A percentile compares a stretch with the other conserved stretches of the same genome.
Conservation (phyloP, 2,113 vertebrate genomes). For the Paramormyrops kingsleyae region DNA sequence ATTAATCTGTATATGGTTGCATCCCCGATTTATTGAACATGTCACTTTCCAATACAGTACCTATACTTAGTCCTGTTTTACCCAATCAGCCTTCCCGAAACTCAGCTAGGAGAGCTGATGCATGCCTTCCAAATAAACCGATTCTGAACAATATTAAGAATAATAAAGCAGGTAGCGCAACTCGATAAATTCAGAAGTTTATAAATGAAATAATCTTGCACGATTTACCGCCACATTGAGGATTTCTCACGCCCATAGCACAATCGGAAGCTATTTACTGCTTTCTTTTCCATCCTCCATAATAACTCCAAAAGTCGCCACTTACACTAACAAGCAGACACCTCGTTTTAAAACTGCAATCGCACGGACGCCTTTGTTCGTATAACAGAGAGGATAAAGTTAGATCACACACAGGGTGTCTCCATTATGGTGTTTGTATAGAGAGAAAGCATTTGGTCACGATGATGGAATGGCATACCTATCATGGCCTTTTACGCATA, state of each 20-base stretch:
- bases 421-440: background rate
- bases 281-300: background rate
- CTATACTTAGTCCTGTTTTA: too few species aligned
- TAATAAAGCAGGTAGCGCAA: background rate
- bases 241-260: background rate
- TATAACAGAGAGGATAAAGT: background rate
- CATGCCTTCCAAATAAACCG: background rate
- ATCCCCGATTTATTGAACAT: background rate
- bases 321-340: background rate
- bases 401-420: background rate
- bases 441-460: background rate
- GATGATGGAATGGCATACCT: background rate
- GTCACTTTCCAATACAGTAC: background rate
- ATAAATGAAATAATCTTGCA: background rate
- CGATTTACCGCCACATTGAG: background rate
- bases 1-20: background rate
- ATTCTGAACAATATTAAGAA: background rate
- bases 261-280: background rate
- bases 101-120: background rate
- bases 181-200: background rate
- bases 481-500: background rate
- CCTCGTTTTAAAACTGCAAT: background rate
- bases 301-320: background rate
- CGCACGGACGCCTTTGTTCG: too few species aligned
- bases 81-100: too few species aligned